Evolutionary conservation across 2,797 vertebrate genomes (phyloP).

Genomic region (Ambastaia sidthimunki): DNA sequence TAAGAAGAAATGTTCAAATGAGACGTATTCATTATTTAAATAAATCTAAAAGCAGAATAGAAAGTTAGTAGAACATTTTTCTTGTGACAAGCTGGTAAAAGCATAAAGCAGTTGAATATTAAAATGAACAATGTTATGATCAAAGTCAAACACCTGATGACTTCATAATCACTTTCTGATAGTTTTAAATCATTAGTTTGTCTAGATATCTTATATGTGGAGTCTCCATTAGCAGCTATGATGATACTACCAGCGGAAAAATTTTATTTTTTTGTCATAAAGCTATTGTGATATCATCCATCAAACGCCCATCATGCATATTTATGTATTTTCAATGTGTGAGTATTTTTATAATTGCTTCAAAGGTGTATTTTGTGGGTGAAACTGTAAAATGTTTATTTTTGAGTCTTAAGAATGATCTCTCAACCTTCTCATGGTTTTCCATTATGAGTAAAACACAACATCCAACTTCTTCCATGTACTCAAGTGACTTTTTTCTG

Average conservation of each 20-base stretch:
- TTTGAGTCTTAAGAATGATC: background rate
- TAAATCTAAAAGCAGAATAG: background rate
- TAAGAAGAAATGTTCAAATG: background rate
- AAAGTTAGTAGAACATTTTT: background rate
- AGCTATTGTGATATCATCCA: background rate
- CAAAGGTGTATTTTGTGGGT: background rate
- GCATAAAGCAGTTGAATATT: slow-evolving; percentile 6
- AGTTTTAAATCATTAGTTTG: background rate
- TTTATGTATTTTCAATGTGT: background rate
- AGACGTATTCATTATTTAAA: background rate
- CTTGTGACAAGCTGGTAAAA: no score
- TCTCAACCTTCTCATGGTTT: background rate
- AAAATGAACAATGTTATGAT: background rate
- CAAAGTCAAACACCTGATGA: background rate
- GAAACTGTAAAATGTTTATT: no score
- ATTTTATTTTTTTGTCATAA: background rate
- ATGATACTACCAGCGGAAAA: slow-evolving; percentile 22
- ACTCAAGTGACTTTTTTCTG: background rate
- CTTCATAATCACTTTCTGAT: slow-evolving; percentile 4
- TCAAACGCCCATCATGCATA: background rate
- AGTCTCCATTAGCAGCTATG: background rate
- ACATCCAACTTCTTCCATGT: background rate
- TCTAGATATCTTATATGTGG: background rate
- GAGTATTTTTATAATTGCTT: background rate
- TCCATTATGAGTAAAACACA: background rate